A percentile compares a stretch with the other conserved stretches of the same genome.
These are phyloP conservation scores for Gobius niger DNA, from an alignment of 2,113 vertebrate species.

Conservation along the genomic window DNA sequence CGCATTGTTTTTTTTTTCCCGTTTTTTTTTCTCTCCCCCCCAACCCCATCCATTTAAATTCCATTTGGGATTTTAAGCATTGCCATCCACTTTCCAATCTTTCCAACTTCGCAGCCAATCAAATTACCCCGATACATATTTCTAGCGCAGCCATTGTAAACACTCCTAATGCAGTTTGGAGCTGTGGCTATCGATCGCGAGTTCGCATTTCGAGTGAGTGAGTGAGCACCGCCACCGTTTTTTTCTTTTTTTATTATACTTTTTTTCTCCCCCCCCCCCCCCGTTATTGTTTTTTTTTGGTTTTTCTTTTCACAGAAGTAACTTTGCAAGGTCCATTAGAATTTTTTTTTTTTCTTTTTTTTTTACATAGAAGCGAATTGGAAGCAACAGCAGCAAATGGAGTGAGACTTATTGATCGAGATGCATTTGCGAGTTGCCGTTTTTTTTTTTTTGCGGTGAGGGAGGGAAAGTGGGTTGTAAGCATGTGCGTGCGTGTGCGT, in stretches of 20 bases:
- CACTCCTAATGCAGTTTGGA: conserved; percentile 43
- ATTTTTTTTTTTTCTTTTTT: conserved; percentile 26
- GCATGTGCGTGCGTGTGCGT: no score
- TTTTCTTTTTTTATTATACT: conserved; percentile 7
- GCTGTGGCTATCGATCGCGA: conserved; percentile 48
- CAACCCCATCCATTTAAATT: neutral
- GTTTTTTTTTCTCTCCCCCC: neutral
- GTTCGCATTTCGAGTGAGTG: conserved; percentile 47
- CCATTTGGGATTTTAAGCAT: conserved; percentile 6
- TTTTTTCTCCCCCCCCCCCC: no score
- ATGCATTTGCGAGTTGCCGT: conserved; percentile 3
- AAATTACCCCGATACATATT: conserved; percentile 33
- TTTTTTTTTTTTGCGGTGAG: conserved; percentile 36
- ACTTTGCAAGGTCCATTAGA: conserved; percentile 40
- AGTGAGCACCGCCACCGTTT: conserved; percentile 21
- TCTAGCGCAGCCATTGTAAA: conserved; percentile 34
- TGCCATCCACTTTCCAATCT: conserved; percentile 11
- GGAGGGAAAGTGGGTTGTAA: conserved; percentile 10
- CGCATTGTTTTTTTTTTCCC: conserved; percentile 8
- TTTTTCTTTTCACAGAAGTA: conserved; percentile 22
- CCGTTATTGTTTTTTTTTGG: neutral
- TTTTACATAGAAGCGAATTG: conserved; percentile 14
- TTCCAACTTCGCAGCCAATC: conserved; percentile 38
- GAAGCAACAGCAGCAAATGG: conserved; percentile 21
- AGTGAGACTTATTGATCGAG: conserved; percentile 45